These are phyloP conservation scores for Trichogramma dendrolimi DNA, from an alignment of 2,888 invertebrate species.

Conservation along the genomic window DNA sequence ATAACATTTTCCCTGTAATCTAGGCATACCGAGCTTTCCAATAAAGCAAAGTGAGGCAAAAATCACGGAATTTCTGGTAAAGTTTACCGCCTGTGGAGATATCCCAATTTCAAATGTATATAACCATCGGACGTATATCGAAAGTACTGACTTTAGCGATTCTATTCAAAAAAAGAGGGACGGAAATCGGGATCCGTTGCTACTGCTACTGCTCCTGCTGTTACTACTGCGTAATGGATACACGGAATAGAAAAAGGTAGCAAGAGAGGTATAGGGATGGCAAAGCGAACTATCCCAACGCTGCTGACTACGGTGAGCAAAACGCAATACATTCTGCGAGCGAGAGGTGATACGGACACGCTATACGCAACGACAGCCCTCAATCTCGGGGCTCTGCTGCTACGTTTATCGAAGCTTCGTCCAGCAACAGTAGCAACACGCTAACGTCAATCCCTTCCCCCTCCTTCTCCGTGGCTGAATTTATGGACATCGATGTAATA, in stretches of 20 bases:
- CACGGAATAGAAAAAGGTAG: conserved; percentile 9
- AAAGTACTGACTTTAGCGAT: not conserved
- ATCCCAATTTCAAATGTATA: too few species aligned
- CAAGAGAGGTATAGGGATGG: not conserved
- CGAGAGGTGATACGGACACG: not conserved
- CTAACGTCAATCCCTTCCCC: conserved; percentile 38
- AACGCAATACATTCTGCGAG: conserved; percentile 17
- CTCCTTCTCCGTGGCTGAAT: conserved; percentile 26
- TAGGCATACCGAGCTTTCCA: too few species aligned
- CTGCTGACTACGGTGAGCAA: not conserved
- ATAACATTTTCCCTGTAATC: too few species aligned
- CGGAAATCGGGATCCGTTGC: not conserved
- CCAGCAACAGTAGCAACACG: conserved; percentile 19
- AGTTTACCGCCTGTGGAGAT: too few species aligned
- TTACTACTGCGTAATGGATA: conserved; percentile 8
- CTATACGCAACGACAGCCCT: conserved; percentile 18
- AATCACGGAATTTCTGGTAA: too few species aligned
- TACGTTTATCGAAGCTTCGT: conserved; percentile 5
- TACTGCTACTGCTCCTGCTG: too few species aligned
- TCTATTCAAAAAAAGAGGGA: conserved; percentile 4
- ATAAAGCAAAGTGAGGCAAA: too few species aligned
- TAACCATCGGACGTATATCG: too few species aligned
- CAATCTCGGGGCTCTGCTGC: conserved; percentile 24
- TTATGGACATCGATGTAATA: conserved; percentile 44
- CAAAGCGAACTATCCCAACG: too few species aligned